Percentiles rank a stretch among this genome's conserved stretches.
Evolutionary conservation across 2,797 vertebrate genomes (phyloP).

Genomic region (Acanthis flammea): DNA sequence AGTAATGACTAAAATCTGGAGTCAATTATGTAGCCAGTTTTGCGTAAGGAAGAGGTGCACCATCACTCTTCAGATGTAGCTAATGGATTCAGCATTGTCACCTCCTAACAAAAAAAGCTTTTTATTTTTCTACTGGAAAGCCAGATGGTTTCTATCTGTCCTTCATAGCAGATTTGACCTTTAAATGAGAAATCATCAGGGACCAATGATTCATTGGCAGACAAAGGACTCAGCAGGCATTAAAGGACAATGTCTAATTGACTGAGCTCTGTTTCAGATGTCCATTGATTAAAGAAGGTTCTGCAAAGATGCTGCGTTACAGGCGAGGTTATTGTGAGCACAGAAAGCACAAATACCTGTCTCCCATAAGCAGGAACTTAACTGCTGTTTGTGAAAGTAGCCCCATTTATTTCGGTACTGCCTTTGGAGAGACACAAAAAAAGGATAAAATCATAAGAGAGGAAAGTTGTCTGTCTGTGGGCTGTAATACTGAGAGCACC

Average conservation of each 20-base stretch:
- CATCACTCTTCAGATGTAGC: background rate
- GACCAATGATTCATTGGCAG: slow-evolving; percentile 20
- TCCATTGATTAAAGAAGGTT: slow-evolving; percentile 7
- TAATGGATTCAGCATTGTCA: background rate
- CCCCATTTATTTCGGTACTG: background rate
- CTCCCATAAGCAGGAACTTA: background rate
- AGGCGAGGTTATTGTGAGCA: background rate
- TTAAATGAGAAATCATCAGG: slow-evolving; percentile 53
- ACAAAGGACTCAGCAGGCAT: slow-evolving; percentile 16
- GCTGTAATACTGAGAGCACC: background rate
- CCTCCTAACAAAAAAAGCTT: background rate
- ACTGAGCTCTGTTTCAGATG: background rate
- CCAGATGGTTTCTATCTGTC: slow-evolving; percentile 45
- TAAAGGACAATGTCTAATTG: background rate
- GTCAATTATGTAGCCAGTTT: background rate
- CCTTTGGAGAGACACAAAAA: background rate
- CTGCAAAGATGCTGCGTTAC: background rate
- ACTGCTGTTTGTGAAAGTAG: background rate
- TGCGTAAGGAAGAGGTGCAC: background rate
- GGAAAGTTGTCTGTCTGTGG: background rate
- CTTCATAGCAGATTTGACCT: slow-evolving; percentile 52
- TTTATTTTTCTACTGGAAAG: slow-evolving; percentile 8
- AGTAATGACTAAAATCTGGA: slow-evolving; percentile 9
- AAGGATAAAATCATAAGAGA: background rate
- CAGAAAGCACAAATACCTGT: background rate